Evolutionary conservation across 2,888 invertebrate genomes (phyloP), one percentile per base, ranked within the genome.

Genomic region (Papilio elwesi): DNA sequence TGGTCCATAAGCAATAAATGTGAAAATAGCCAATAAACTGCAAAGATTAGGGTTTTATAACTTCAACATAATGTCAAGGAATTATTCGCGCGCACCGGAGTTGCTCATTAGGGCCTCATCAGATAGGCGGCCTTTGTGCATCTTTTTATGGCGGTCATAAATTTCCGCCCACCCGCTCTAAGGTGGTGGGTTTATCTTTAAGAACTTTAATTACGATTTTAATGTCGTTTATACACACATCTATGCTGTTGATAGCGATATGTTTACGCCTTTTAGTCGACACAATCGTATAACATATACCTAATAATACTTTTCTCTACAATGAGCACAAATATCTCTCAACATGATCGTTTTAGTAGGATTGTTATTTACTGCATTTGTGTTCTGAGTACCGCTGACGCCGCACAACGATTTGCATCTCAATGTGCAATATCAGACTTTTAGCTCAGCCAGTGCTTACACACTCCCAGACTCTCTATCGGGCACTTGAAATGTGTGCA

Each of bases 121-220:
- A 79, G 78, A 78, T 82, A 83, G 81, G 80, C 76, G 82, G 84
- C 85, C 85, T 88, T 87, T 87, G 83, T 85, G 81, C 80, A 83
- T 84, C 83, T 87, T 86, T 90, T 89, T 89, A 90, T 87, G 87
- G 87, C 75, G 74, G 76, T 76, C 80, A 87, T 91, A 90, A 91
- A 88, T 90, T 83, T 83, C 80, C 86, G 79, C 90, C 90, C 83
- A 91, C 90, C 70, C 74, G 76, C 75, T 71, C 73, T 74, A 74
- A 78, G 72, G 78, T 77, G 76, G 70, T 76, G 78, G 79, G 84
- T 87, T 87, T 87, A 88, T 86, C 80, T 81, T 79, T 77, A 81
- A 83, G 83, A 87, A 84, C 86, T 86, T 86, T 89, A 89, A 90
- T 88, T 86, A 84, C 78, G 75, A 78, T 81, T 83, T 85, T 82